Evolutionary conservation across 2,888 invertebrate genomes (phyloP).

Genomic region (Ophioninae sp.): DNA sequence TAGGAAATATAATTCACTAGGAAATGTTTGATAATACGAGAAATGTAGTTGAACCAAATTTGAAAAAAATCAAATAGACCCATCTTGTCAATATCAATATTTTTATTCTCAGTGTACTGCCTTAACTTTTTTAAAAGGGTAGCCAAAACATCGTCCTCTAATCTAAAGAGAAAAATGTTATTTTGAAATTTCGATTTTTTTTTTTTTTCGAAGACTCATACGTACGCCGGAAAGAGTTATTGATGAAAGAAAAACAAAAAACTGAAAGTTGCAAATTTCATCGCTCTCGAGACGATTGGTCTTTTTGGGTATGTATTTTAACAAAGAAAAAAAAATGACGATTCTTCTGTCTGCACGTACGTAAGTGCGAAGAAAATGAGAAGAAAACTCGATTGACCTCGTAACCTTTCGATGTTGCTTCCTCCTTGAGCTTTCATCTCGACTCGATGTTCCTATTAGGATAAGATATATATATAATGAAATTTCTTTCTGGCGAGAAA

Average conservation of each 20-base stretch:
- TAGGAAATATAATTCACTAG: too few relatives aligned
- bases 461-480: background rate
- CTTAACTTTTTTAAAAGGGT: too few relatives aligned
- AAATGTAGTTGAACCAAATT: too few relatives aligned
- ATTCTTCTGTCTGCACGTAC: background rate
- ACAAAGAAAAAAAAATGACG: background rate
- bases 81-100: too few relatives aligned
- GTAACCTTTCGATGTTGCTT: conserved; percentile 53
- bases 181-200: too few relatives aligned
- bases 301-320: background rate
- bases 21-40: too few relatives aligned
- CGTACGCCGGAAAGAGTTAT: background rate
- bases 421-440: conserved; percentile 24
- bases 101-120: too few relatives aligned
- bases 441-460: conserved; percentile 7
- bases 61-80: too few relatives aligned
- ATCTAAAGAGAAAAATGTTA: too few relatives aligned
- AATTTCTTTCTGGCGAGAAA: background rate
- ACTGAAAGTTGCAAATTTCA: background rate
- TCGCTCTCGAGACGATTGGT: background rate
- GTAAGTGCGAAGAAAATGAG: conserved; percentile 27
- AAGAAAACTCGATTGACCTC: conserved; percentile 58
- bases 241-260: background rate
- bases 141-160: too few relatives aligned
- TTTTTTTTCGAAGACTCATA: too few relatives aligned